These are phyloP conservation scores for Tychaedon coryphoeus DNA, from an alignment of 2,113 vertebrate species.

Conservation along the genomic window DNA sequence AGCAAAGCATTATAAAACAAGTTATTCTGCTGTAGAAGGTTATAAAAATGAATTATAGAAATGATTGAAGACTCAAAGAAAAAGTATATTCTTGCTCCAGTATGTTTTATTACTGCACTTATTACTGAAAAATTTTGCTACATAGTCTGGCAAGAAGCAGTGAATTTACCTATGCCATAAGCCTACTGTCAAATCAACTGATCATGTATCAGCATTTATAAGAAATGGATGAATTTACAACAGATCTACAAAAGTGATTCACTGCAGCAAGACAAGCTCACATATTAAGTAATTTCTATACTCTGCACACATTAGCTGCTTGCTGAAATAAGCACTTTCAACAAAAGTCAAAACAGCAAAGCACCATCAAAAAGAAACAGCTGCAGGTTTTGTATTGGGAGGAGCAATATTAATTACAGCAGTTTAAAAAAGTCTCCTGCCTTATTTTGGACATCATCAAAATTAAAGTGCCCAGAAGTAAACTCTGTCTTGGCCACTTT, in stretches of 20 bases:
- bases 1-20: constrained; percentile 10
- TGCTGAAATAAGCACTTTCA: neutral
- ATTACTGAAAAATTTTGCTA: neutral
- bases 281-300: neutral
- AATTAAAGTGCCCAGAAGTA: neutral
- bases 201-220: neutral
- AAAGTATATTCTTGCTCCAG: neutral
- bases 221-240: neutral
- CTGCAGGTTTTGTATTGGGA: neutral
- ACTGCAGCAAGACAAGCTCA: neutral
- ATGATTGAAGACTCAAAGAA: neutral
- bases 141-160: neutral
- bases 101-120: neutral
- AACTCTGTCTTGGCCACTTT: neutral
- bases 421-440: neutral
- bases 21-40: neutral
- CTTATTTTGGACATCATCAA: neutral
- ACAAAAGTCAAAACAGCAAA: neutral
- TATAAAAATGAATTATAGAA: constrained; percentile 33
- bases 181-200: neutral
- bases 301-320: neutral
- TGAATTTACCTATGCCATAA: constrained; percentile 8
- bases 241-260: neutral
- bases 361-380: neutral
- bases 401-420: neutral